Percentiles rank a stretch among this genome's conserved stretches.
Evolutionary conservation across 2,113 vertebrate species (phyloP).

Genomic region (Neomonachus schauinslandi): DNA sequence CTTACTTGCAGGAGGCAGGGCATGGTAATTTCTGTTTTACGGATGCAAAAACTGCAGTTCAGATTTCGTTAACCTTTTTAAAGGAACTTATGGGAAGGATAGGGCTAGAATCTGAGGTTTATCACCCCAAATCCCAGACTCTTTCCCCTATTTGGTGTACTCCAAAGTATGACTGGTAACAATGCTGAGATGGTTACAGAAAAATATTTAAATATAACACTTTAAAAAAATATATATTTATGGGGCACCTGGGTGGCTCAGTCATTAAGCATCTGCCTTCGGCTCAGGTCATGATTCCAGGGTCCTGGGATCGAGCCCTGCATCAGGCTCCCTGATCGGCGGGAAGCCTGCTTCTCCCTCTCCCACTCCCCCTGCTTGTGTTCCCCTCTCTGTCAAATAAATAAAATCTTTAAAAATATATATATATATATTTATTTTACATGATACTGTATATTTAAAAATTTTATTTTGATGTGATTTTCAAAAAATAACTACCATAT

Average conservation of each 20-base stretch:
- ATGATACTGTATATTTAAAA: not conserved
- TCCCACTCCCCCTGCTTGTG: too few species aligned
- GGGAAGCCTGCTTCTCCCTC: too few species aligned
- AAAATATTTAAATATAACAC: not conserved
- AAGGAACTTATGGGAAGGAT: not conserved
- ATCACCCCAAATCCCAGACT: not conserved
- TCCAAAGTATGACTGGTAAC: not conserved
- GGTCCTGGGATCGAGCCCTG: too few species aligned
- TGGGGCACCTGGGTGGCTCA: too few species aligned
- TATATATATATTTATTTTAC: not conserved
- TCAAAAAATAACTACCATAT: not conserved
- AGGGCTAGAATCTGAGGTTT: not conserved
- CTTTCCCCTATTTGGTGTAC: not conserved
- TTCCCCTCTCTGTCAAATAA: too few species aligned
- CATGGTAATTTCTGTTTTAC: not conserved
- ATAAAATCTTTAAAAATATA: not conserved
- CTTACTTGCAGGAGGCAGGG: not conserved
- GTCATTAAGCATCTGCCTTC: too few species aligned
- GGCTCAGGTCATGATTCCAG: too few species aligned
- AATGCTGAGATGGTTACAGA: not conserved
- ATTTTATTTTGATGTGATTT: conserved; percentile 34
- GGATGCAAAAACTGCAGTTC: not conserved
- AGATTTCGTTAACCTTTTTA: not conserved
- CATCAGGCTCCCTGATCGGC: too few species aligned
- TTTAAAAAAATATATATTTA: not conserved